Evolutionary conservation across 2,888 invertebrate species (phyloP).

Genomic region (Catocala sponsa): DNA sequence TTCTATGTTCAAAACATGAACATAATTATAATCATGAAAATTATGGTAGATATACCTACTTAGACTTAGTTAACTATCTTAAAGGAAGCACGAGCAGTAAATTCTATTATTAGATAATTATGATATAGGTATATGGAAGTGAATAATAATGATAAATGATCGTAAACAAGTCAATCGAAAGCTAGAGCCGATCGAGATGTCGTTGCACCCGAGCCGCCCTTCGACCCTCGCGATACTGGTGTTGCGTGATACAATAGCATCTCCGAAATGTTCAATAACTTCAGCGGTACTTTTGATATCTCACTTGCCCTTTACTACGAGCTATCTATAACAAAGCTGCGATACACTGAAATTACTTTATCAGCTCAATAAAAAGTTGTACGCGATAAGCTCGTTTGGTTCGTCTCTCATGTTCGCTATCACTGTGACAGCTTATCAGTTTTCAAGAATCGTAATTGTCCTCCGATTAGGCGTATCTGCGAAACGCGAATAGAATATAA

Average conservation of each 20-base stretch:
- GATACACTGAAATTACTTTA: slow-evolving; percentile 17
- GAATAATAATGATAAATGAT: slow-evolving; percentile 71
- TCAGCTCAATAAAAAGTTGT: slow-evolving; percentile 29
- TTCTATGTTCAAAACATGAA: too few relatives aligned
- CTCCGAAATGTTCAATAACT: slow-evolving; percentile 54
- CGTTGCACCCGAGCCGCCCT: slow-evolving; percentile 74
- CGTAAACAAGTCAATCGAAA: slow-evolving; percentile 80
- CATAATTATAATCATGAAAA: too few relatives aligned
- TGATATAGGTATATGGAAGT: slow-evolving; percentile 61
- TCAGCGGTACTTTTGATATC: slow-evolving; percentile 53
- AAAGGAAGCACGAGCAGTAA: slow-evolving; percentile 68
- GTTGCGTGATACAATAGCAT: slow-evolving; percentile 54
- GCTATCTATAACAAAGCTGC: slow-evolving; percentile 30
- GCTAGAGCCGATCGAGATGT: slow-evolving; percentile 70
- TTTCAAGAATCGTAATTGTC: slow-evolving; percentile 66
- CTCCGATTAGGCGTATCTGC: slow-evolving; percentile 68
- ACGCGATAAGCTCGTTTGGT: slow-evolving; percentile 19
- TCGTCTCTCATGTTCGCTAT: slow-evolving; percentile 16
- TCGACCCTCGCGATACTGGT: slow-evolving; percentile 68
- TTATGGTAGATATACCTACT: slow-evolving; percentile 1
- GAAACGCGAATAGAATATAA: slow-evolving; percentile 68
- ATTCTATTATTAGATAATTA: slow-evolving; percentile 78
- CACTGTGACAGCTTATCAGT: slow-evolving; percentile 57
- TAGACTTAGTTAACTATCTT: slow-evolving; percentile 32
- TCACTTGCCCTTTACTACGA: slow-evolving; percentile 37